These are phyloP conservation scores for Takifugu bimaculatus DNA, from an alignment of 2,113 vertebrate genomes.

Conservation along the genomic window DNA sequence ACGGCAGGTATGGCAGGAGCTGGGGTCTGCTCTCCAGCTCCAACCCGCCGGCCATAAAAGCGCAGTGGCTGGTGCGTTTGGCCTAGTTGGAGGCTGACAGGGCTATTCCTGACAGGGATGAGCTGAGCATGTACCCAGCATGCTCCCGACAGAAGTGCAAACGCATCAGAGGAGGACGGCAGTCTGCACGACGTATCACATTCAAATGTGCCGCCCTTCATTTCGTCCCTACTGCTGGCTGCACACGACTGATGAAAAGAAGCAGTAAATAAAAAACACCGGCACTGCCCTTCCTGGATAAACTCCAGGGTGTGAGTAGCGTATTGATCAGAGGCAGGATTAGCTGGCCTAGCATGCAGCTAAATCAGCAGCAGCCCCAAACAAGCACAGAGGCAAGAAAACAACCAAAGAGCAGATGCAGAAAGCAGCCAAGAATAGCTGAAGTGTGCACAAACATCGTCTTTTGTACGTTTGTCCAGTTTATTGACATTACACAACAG, in stretches of 20 bases:
- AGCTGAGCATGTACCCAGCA: constrained; percentile 19
- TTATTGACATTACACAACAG: too few species aligned
- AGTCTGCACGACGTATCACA: constrained; percentile 9
- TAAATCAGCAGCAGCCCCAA: constrained; percentile 41
- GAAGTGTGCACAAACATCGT: neutral
- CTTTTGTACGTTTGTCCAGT: too few species aligned
- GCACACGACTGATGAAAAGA: constrained; percentile 8
- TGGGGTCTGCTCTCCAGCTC: constrained; percentile 18
- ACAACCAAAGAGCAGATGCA: constrained; percentile 12
- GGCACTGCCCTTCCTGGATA: constrained; percentile 31
- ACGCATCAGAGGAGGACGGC: constrained; percentile 1
- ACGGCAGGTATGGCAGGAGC: constrained; percentile 46
- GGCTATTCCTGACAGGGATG: constrained; percentile 40
- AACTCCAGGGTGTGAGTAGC: constrained; percentile 33
- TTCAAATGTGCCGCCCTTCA: constrained; percentile 3
- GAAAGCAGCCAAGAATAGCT: neutral
- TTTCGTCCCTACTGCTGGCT: constrained; percentile 29
- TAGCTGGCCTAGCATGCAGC: constrained; percentile 43
- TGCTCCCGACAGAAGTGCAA: constrained; percentile 4
- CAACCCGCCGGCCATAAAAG: constrained; percentile 31
- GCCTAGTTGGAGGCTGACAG: constrained; percentile 24
- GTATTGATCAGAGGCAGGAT: constrained; percentile 57
- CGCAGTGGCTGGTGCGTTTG: constrained; percentile 19
- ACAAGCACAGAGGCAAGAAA: constrained; percentile 27
- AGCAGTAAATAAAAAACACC: constrained; percentile 35